Percentiles rank a stretch among this genome's conserved stretches.
Evolutionary conservation across 2,888 invertebrate genomes (phyloP).

Genomic region (Drosophila flavopinicola): DNA sequence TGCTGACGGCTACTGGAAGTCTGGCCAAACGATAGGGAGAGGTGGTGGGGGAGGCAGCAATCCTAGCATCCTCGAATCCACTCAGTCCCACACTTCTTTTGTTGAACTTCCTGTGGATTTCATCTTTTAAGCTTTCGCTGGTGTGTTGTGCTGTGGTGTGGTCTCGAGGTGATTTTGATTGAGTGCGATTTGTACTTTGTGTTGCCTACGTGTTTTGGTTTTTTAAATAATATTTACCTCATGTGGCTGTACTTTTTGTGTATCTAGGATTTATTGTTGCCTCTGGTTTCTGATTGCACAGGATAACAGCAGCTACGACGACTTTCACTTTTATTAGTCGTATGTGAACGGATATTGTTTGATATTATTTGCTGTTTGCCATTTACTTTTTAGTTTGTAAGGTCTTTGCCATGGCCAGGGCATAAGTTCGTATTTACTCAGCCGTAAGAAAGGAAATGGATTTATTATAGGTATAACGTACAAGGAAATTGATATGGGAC

Average conservation of each 20-base stretch:
- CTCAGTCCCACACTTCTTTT: background rate
- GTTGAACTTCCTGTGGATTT: conserved; percentile 40
- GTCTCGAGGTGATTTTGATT: conserved; percentile 76
- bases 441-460: conserved; percentile 43
- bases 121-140: conserved; percentile 62
- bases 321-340: conserved; percentile 60
- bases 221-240: conserved; percentile 77
- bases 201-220: conserved; percentile 75
- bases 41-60: background rate
- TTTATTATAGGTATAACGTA: conserved; percentile 44
- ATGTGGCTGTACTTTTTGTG: conserved; percentile 48
- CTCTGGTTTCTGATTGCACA: conserved; percentile 53
- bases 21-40: conserved; percentile 1
- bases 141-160: conserved; percentile 28
- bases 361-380: conserved; percentile 67
- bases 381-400: conserved; percentile 54
- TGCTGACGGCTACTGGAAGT: conserved; percentile 35
- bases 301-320: conserved; percentile 18
- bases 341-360: conserved; percentile 68
- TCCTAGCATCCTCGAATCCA: conserved; percentile 15
- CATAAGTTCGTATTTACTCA: conserved; percentile 51
- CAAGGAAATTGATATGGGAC: conserved; percentile 50
- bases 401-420: conserved; percentile 13
- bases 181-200: conserved; percentile 78
- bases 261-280: conserved; percentile 62